These are phyloP conservation scores for Ceriagrion tenellum DNA, from an alignment of 2,888 invertebrate species.

Conservation along the genomic window DNA sequence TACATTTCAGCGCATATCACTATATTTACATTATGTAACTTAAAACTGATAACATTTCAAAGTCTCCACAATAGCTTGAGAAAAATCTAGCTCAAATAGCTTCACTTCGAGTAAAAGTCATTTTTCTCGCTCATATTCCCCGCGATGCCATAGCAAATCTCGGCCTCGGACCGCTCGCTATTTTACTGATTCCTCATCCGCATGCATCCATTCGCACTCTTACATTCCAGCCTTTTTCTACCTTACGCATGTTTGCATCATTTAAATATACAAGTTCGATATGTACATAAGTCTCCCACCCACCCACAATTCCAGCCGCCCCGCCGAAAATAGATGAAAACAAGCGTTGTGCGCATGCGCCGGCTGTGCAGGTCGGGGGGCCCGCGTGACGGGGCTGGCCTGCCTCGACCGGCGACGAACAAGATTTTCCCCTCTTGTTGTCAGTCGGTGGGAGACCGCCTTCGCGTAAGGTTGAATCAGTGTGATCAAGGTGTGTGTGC, in stretches of 20 bases:
- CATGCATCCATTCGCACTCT: not conserved
- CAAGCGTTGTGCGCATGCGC: not conserved
- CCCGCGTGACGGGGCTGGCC: constrained; percentile 24
- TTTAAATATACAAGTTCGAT: too few species aligned
- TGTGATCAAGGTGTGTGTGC: not conserved
- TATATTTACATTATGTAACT: too few species aligned
- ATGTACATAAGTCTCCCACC: not conserved
- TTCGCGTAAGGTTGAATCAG: not conserved
- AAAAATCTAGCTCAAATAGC: too few species aligned
- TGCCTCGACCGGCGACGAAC: not conserved
- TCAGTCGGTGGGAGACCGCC: constrained; percentile 61
- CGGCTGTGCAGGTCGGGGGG: not conserved
- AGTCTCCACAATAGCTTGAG: too few species aligned
- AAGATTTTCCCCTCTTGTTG: constrained; percentile 25
- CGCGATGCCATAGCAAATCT: not conserved
- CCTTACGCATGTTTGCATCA: not conserved
- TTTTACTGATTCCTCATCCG: not conserved
- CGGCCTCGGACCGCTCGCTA: too few species aligned
- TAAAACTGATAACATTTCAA: too few species aligned
- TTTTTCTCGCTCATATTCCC: not conserved
- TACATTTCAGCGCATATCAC: too few species aligned
- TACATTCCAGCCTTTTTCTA: not conserved
- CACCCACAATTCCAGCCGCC: not conserved
- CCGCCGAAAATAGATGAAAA: constrained; percentile 29
- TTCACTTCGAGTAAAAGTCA: not conserved